Evolutionary conservation across 1,140 invertebrate genomes (phyloP).

Genomic region (Drosophila takahashii): DNA sequence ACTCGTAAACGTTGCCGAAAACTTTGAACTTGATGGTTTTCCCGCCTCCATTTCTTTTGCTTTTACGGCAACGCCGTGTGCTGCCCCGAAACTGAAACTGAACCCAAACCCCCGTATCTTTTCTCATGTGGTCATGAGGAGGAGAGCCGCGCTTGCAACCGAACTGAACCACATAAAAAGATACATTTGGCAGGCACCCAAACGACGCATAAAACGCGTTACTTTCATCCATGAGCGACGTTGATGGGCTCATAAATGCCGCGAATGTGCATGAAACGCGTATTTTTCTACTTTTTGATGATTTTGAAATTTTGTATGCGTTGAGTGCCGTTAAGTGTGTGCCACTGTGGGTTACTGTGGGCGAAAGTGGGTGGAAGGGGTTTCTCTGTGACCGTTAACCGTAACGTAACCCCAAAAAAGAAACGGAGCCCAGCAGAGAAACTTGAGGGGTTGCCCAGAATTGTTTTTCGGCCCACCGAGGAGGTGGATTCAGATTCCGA

Average conservation of each 20-base stretch:
- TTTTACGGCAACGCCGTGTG: conserved; percentile 74
- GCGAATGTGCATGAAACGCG: conserved; percentile 83
- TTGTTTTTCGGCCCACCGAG: conserved; percentile 76
- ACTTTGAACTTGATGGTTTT: conserved; percentile 81
- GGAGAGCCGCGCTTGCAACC: not conserved
- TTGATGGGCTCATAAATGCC: conserved; percentile 84
- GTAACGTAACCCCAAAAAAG: conserved; percentile 52
- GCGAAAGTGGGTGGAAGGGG: conserved; percentile 2
- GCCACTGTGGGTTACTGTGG: not conserved
- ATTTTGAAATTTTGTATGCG: conserved; percentile 83
- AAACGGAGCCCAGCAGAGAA: conserved; percentile 9
- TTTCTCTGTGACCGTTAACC: conserved; percentile 39
- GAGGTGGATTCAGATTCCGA: not conserved
- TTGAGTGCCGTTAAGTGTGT: conserved; percentile 78
- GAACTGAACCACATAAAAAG: conserved; percentile 70
- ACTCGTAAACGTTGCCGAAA: conserved; percentile 75
- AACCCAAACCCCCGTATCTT: too few species aligned
- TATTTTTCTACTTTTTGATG: conserved; percentile 84
- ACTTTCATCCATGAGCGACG: conserved; percentile 83
- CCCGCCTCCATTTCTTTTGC: conserved; percentile 27
- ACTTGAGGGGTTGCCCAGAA: conserved; percentile 42
- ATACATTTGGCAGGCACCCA: conserved; percentile 81
- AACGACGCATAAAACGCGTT: conserved; percentile 83
- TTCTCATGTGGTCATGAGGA: conserved; percentile 27
- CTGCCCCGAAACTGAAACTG: conserved; percentile 5